A percentile compares a stretch with the other conserved stretches of the same genome.
These are phyloP conservation scores for Augochlorella aurata DNA, from an alignment of 2,888 invertebrate genomes.

Conservation along the genomic window DNA sequence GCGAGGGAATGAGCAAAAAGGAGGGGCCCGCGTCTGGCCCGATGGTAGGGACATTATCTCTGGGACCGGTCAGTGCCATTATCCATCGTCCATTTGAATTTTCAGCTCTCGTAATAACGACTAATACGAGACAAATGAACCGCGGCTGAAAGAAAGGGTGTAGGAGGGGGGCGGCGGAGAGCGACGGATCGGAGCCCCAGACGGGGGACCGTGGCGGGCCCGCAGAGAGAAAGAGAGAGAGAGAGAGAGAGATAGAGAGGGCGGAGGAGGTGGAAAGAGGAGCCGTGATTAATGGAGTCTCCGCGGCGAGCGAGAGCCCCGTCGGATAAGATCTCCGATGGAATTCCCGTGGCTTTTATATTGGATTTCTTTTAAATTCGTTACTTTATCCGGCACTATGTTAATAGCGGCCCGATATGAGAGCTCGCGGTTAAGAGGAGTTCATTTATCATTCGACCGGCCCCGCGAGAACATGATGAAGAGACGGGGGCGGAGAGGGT, in stretches of 20 bases:
- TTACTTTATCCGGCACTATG: slow-evolving; percentile 81
- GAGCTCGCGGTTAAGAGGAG: slow-evolving; percentile 79
- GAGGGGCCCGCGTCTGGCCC: neutral
- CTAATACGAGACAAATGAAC: slow-evolving; percentile 79
- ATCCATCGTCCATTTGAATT: slow-evolving; percentile 73
- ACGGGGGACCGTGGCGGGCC: slow-evolving; percentile 22
- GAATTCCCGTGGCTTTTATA: slow-evolving; percentile 81
- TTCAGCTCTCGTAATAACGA: slow-evolving; percentile 75
- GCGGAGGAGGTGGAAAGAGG: slow-evolving; percentile 63
- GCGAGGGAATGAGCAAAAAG: slow-evolving; percentile 3
- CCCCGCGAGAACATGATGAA: slow-evolving; percentile 12
- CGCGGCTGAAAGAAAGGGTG: slow-evolving; percentile 60
- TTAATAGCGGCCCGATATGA: slow-evolving; percentile 80
- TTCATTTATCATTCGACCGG: slow-evolving; percentile 79
- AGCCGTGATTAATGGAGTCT: slow-evolving; percentile 80
- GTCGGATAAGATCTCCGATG: slow-evolving; percentile 81
- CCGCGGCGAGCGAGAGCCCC: slow-evolving; percentile 77
- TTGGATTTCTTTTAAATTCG: slow-evolving; percentile 81
- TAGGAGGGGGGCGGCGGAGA: slow-evolving; percentile 40
- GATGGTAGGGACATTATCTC: slow-evolving; percentile 56
- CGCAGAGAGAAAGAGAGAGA: slow-evolving; percentile 38
- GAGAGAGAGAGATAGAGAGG: slow-evolving; percentile 41
- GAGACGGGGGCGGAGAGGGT: neutral
- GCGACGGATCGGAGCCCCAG: slow-evolving; percentile 23
- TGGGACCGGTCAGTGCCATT: slow-evolving; percentile 67